Evolutionary conservation across 2,797 vertebrate species (phyloP).

Genomic region (Kryptolebias ocellatus): DNA sequence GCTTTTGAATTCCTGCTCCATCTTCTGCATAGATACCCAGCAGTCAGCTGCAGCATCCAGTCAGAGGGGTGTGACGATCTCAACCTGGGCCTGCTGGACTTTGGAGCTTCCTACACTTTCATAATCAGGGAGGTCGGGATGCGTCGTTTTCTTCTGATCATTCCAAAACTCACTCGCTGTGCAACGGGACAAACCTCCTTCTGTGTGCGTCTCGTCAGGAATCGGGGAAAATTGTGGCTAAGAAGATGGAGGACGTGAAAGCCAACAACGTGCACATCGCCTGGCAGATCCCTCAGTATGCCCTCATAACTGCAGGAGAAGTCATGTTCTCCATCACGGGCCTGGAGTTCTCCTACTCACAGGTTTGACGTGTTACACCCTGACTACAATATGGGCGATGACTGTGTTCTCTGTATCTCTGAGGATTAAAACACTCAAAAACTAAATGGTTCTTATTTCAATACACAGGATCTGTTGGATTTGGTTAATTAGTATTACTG

Average conservation of each 20-base stretch:
- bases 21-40: constrained; percentile 76
- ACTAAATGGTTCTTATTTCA: too few relatives aligned
- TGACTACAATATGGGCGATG: neutral
- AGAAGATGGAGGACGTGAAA: constrained; percentile 85
- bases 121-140: constrained; percentile 85
- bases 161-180: neutral
- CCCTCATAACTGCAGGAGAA: constrained; percentile 90
- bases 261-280: constrained; percentile 88
- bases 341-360: constrained; percentile 97
- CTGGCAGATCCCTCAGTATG: constrained; percentile 95
- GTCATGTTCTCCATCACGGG: constrained; percentile 98
- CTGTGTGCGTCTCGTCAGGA: constrained; percentile 63
- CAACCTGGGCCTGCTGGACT: constrained; percentile 89
- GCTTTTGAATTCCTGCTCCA: neutral
- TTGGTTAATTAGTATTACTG: neutral
- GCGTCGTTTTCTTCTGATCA: neutral
- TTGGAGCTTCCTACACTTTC: constrained; percentile 88
- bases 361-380: constrained; percentile 70
- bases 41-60: constrained; percentile 66
- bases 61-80: constrained; percentile 60
- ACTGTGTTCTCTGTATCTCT: neutral
- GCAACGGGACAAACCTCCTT: neutral
- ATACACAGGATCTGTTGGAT: neutral
- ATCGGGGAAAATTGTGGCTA: constrained; percentile 31
- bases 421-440: neutral